A percentile compares a stretch with the other conserved stretches of the same genome.
These are phyloP conservation scores for Apodemus sylvaticus DNA, from an alignment of 2,113 vertebrate genomes.

Conservation along the genomic window DNA sequence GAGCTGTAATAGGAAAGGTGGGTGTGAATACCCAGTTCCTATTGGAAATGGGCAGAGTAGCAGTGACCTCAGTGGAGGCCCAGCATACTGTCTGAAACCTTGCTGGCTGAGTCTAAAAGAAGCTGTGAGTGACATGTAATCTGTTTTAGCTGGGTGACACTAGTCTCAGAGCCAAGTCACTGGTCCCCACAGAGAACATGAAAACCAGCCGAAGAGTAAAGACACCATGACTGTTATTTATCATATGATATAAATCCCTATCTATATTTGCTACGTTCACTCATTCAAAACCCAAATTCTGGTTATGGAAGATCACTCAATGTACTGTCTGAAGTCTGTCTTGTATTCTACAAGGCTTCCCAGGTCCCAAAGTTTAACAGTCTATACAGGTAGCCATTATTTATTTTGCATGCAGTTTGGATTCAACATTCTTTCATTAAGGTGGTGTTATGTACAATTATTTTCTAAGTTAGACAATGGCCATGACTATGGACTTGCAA, in stretches of 20 bases:
- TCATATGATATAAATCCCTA: not conserved
- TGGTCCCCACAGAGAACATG: not conserved
- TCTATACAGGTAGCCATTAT: not conserved
- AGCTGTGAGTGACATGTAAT: fast-evolving
- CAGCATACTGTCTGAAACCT: not conserved
- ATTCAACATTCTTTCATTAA: not conserved
- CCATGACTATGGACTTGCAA: not conserved
- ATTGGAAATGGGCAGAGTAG: not conserved
- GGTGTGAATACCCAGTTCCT: not conserved
- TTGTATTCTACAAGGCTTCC: not conserved
- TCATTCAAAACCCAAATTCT: not conserved
- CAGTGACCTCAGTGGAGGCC: not conserved
- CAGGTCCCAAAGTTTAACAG: not conserved
- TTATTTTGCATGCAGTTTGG: not conserved
- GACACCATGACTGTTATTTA: not conserved
- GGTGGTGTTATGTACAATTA: not conserved
- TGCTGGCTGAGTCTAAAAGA: not conserved
- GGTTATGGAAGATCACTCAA: not conserved
- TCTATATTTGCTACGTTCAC: not conserved
- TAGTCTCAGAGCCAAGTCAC: not conserved
- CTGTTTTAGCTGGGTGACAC: not conserved
- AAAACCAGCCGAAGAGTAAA: not conserved
- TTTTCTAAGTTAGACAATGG: not conserved
- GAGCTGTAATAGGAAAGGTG: no score
- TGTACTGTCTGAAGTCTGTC: not conserved